Conservation (phyloP, 2,113 vertebrate genomes). For the human (Homo sapiens) region GRCh38 chrX:83492001-83492500, state of each 20-base stretch:
- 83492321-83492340: neutral
- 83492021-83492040: neutral
- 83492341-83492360: neutral
- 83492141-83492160: constrained; percentile 5
- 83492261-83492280: neutral
- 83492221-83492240: neutral
- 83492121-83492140: neutral
- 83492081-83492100: neutral
- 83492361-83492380: neutral
- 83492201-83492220: neutral
- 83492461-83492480: neutral
- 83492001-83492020: neutral
- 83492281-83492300: neutral
- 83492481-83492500: neutral
- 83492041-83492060: neutral
- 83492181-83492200: neutral
- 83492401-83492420: neutral
- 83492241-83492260: neutral
- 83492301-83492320: neutral
- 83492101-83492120: neutral
- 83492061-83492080: neutral
- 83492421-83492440: neutral
- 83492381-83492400: neutral
- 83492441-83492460: neutral
- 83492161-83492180: neutral